Conservation (phyloP, 2,888 invertebrate species). For the Pseudococcus jackbeardsleyi region DNA sequence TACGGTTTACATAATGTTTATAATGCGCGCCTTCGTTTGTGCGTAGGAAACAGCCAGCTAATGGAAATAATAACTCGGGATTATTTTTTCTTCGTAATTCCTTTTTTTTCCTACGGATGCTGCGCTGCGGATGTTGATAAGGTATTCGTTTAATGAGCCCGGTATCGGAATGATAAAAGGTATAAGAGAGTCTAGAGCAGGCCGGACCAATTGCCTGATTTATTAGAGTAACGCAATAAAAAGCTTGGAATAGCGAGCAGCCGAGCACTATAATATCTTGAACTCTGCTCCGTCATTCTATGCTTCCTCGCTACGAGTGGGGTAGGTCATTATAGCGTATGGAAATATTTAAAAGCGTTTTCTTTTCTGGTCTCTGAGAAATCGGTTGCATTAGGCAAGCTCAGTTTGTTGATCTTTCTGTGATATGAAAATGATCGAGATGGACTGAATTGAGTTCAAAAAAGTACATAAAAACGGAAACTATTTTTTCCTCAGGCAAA, state of each 20-base stretch:
- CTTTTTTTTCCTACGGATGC: constrained; percentile 8
- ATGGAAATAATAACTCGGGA: constrained; percentile 27
- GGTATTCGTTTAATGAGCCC: constrained; percentile 44
- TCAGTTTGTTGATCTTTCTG: background rate
- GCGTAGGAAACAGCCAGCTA: background rate
- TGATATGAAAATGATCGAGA: constrained; percentile 1
- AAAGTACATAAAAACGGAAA: background rate
- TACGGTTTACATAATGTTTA: constrained; percentile 20
- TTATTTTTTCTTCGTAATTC: background rate
- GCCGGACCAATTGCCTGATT: constrained; percentile 13
- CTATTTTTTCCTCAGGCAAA: no score
- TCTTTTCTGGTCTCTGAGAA: background rate
- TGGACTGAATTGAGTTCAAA: background rate
- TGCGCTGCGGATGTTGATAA: constrained; percentile 31
- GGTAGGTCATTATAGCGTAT: background rate
- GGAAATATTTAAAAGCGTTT: background rate
- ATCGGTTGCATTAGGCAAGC: background rate
- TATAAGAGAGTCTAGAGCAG: background rate
- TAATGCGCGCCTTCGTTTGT: constrained; percentile 23
- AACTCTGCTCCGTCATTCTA: background rate
- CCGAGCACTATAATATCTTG: constrained; percentile 3
- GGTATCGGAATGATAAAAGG: constrained; percentile 24
- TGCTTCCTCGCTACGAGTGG: background rate
- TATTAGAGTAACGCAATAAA: constrained; percentile 16
- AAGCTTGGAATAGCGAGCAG: background rate